A percentile compares a stretch with the other conserved stretches of the same genome.
Evolutionary conservation across 2,797 vertebrate species (phyloP).

Genomic region (Semotilus atromaculatus): DNA sequence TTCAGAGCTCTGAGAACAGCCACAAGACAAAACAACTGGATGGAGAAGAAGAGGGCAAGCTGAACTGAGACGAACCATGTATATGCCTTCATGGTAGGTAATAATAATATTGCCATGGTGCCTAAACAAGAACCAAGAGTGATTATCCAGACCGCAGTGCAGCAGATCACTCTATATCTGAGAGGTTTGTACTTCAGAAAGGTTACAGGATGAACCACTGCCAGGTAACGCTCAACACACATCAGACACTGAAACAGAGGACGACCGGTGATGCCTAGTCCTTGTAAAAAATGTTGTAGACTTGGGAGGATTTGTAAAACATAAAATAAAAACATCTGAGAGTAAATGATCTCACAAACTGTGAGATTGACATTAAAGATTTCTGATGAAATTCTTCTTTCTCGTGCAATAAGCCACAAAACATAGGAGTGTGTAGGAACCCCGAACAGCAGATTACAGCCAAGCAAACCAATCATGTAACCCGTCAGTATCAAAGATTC

Average conservation of each 20-base stretch:
- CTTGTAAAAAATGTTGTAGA: background rate
- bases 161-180: constrained; percentile 33
- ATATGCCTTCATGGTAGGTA: background rate
- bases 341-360: constrained; percentile 6
- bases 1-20: constrained; percentile 28
- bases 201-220: constrained; percentile 49
- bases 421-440: constrained; percentile 18
- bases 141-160: background rate
- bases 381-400: constrained; percentile 12
- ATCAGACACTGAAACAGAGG: constrained; percentile 26
- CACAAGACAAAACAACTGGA: constrained; percentile 7
- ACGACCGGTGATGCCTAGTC: background rate
- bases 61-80: background rate
- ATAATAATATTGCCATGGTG: background rate
- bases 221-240: constrained; percentile 41
- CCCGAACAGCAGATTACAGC: background rate
- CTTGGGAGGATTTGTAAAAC: background rate
- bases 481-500: background rate
- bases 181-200: constrained; percentile 53
- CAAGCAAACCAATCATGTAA: background rate
- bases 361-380: constrained; percentile 1
- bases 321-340: background rate
- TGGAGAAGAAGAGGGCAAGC: background rate
- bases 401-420: constrained; percentile 1
- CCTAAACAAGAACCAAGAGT: background rate